phyloP scores from a whole-genome alignment of 1,140 invertebrate genomes.

The Antheraea mylitta region DNA sequence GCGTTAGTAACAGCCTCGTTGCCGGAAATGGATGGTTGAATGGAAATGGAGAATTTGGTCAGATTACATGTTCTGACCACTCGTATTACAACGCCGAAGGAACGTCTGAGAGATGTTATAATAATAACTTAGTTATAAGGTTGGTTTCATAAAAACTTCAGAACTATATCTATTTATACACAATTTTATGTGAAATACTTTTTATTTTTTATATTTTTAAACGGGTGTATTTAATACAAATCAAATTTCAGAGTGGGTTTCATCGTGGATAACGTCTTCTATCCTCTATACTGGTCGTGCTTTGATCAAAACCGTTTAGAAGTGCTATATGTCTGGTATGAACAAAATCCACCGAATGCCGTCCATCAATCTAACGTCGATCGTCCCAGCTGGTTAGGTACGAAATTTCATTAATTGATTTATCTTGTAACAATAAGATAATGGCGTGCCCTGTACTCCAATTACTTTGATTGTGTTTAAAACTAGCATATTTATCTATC shows the following conservation, averaged over 20 bases:
- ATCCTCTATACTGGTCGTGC: constrained; percentile 60
- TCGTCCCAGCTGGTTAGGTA: constrained; percentile 61
- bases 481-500: too few species aligned
- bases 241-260: constrained; percentile 50
- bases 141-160: constrained; percentile 17
- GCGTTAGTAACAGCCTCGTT: constrained; percentile 44
- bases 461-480: too few species aligned
- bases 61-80: constrained; percentile 48
- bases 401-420: constrained; percentile 2
- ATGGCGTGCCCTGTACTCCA: too few species aligned
- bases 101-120: constrained; percentile 48
- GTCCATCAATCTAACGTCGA: constrained; percentile 56
- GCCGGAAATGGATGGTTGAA: constrained; percentile 56
- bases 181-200: neutral
- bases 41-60: constrained; percentile 46
- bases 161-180: neutral
- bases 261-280: constrained; percentile 48
- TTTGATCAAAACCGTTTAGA: constrained; percentile 56
- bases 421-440: neutral
- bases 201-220: too few species aligned
- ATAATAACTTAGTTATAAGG: constrained; percentile 58
- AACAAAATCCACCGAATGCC: constrained; percentile 46
- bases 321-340: constrained; percentile 61
- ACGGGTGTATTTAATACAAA: neutral
- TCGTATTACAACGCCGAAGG: constrained; percentile 41